Evolutionary conservation across 2,888 invertebrate genomes (phyloP).

Genomic region (Drosophila picticornis): DNA sequence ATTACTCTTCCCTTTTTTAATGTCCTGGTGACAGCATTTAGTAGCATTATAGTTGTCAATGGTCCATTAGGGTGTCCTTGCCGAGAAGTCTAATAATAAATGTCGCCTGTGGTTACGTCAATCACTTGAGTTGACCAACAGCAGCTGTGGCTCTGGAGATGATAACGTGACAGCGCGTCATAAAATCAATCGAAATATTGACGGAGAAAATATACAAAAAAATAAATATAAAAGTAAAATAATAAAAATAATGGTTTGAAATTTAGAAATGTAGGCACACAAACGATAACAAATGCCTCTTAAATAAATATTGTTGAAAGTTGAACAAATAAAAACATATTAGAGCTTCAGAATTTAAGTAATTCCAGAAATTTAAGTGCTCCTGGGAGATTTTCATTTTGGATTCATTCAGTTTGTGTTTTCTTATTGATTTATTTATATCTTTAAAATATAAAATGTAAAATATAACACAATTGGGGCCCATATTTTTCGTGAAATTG

Average conservation of each 20-base stretch:
- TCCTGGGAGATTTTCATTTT: background rate
- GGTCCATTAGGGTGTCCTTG: slow-evolving; percentile 57
- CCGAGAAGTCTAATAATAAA: slow-evolving; percentile 14
- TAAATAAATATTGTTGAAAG: background rate
- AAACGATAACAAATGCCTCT: background rate
- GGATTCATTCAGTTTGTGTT: background rate
- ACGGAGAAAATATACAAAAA: background rate
- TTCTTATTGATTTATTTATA: slow-evolving; percentile 1
- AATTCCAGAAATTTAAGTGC: background rate
- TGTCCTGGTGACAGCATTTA: slow-evolving; percentile 62
- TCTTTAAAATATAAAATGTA: background rate
- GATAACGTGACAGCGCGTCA: slow-evolving; percentile 36
- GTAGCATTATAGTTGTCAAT: slow-evolving; percentile 79
- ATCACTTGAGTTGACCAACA: slow-evolving; percentile 53
- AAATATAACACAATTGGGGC: slow-evolving; percentile 10
- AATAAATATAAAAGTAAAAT: background rate
- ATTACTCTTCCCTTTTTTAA: background rate
- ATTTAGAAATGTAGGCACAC: background rate
- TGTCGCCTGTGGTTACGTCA: slow-evolving; percentile 62
- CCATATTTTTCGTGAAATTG: background rate
- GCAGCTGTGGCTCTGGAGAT: slow-evolving; percentile 20
- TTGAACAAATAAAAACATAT: background rate
- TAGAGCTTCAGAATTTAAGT: background rate
- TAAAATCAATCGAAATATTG: background rate
- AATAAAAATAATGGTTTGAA: background rate